Conservation (phyloP, 2,888 invertebrate species). For the Chymomyza fuscimana region DNA sequence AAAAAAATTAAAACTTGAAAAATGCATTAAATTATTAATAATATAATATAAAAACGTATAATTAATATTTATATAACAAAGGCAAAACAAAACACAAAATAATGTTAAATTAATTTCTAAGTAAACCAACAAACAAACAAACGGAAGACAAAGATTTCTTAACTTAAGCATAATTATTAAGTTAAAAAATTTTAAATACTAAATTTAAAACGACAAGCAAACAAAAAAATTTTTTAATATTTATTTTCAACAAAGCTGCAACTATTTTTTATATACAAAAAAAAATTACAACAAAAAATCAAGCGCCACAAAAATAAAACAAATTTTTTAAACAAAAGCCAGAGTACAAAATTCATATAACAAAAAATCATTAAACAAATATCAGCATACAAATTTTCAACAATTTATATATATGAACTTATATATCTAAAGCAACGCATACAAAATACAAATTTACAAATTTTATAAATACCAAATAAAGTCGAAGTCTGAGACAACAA, state of each 20-base stretch:
- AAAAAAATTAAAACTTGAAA: slow-evolving; percentile 39
- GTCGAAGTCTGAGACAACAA: slow-evolving; percentile 54
- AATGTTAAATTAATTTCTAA: slow-evolving; percentile 75
- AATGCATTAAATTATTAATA: slow-evolving; percentile 48
- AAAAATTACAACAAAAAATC: slow-evolving; percentile 36
- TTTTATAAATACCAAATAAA: slow-evolving; percentile 53
- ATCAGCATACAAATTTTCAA: slow-evolving; percentile 50
- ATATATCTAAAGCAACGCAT: slow-evolving; percentile 52
- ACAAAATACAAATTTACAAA: slow-evolving; percentile 74
- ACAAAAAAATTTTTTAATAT: slow-evolving; percentile 31
- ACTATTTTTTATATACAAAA: slow-evolving; percentile 67
- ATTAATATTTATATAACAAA: slow-evolving; percentile 30
- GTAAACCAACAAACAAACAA: slow-evolving; percentile 79
- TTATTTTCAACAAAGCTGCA: slow-evolving; percentile 50
- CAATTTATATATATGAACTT: slow-evolving; percentile 45
- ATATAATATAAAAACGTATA: slow-evolving; percentile 45
- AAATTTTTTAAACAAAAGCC: slow-evolving; percentile 57
- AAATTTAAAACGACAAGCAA: slow-evolving; percentile 11
- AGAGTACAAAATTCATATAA: slow-evolving; percentile 64
- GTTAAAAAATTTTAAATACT: slow-evolving; percentile 18
- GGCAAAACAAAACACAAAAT: slow-evolving; percentile 37
- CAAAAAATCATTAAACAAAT: slow-evolving; percentile 33
- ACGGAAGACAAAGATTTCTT: slow-evolving; percentile 76
- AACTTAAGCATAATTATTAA: slow-evolving; percentile 49
- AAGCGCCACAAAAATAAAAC: slow-evolving; percentile 36